phyloP scores from a whole-genome alignment of 2,113 vertebrate species.

The Grus americana region DNA sequence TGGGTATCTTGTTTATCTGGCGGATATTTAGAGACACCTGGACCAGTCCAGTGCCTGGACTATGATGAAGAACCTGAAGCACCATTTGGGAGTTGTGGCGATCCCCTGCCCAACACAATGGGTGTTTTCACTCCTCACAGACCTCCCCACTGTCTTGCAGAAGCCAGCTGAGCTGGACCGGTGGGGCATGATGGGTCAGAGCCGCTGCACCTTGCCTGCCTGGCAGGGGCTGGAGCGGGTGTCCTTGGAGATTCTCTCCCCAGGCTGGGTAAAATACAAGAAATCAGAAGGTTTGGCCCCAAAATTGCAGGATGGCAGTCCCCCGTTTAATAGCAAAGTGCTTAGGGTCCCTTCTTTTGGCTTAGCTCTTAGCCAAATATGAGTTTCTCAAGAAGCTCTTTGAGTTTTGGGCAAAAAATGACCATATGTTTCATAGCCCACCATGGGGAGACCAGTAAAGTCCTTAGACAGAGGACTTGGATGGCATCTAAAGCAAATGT shows the following conservation, averaged over 20 bases:
- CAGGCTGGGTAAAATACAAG: background rate
- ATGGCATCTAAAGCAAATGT: background rate
- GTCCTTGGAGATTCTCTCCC: background rate
- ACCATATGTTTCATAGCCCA: background rate
- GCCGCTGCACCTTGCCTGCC: background rate
- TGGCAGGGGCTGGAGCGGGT: background rate
- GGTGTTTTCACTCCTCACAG: background rate
- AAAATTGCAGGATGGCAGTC: background rate
- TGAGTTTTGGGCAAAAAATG: background rate
- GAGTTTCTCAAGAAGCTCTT: background rate
- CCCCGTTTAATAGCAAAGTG: background rate
- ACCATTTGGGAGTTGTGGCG: background rate
- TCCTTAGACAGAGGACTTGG: background rate
- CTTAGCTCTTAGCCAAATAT: background rate
- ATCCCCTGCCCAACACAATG: fast-evolving
- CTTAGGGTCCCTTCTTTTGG: background rate
- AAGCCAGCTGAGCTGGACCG: fast-evolving
- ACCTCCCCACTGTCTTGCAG: background rate
- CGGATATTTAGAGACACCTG: background rate
- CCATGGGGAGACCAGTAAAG: background rate
- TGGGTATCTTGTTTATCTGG: background rate
- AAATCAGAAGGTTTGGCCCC: background rate
- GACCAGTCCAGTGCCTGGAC: too few species aligned
- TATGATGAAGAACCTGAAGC: background rate
- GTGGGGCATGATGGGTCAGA: background rate